Percentiles rank a stretch among this genome's conserved stretches.
phyloP scores from a whole-genome alignment of 2,888 invertebrate genomes.

The Cryptophagus acutangulus region DNA sequence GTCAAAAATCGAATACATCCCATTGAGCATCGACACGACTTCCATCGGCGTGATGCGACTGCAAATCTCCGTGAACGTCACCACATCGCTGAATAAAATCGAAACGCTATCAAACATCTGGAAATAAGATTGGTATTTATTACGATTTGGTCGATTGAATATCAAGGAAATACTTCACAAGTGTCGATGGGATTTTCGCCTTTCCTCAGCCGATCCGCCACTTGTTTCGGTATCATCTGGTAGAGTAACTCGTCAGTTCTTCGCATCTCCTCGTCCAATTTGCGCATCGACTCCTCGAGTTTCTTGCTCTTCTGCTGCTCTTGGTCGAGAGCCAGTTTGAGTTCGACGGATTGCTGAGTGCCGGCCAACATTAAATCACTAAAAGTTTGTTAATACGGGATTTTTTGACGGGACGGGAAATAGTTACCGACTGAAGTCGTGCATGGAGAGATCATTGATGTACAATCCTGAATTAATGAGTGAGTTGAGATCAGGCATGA shows the following conservation, averaged over 20 bases:
- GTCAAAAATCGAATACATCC: constrained; percentile 97
- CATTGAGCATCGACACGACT: constrained; percentile 95
- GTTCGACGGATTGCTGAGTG: constrained; percentile 94
- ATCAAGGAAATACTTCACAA: constrained; percentile 80
- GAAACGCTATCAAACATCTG: constrained; percentile 97
- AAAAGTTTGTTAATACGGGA: constrained; percentile 6
- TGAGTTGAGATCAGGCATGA: constrained; percentile 91
- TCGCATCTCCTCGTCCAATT: constrained; percentile 92
- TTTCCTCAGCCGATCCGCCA: constrained; percentile 85
- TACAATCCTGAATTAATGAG: constrained; percentile 90
- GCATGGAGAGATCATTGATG: constrained; percentile 98
- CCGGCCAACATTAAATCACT: constrained; percentile 94
- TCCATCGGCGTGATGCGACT: constrained; percentile 95
- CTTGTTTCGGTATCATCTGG: constrained; percentile 98
- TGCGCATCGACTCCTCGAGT: constrained; percentile 92
- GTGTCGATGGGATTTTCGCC: constrained; percentile 97
- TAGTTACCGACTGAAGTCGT: constrained; percentile 88
- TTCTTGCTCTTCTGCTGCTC: constrained; percentile 96
- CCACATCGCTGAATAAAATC: constrained; percentile 95
- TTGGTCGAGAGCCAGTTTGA: constrained; percentile 91
- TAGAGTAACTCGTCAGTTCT: constrained; percentile 92
- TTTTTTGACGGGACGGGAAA: background rate
- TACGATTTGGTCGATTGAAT: background rate
- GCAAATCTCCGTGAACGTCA: constrained; percentile 96
- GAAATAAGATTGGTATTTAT: constrained; percentile 20